A percentile compares a stretch with the other conserved stretches of the same genome.
phyloP scores from a whole-genome alignment of 64 coral and sea anemone species.

The Trachythela sp. region DNA sequence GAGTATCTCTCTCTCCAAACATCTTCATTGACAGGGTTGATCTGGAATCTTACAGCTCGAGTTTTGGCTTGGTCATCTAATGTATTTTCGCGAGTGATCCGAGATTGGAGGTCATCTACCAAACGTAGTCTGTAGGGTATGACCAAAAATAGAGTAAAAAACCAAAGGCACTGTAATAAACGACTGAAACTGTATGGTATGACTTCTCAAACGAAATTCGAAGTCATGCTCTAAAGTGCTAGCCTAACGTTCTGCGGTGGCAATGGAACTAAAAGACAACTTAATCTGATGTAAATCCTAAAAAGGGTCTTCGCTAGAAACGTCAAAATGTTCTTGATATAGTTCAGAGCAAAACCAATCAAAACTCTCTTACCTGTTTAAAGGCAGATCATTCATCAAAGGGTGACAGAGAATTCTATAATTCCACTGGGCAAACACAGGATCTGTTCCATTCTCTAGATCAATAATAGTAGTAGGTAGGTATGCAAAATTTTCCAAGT shows the following conservation, averaged over 20 bases:
- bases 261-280: too few relatives aligned
- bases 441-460: constrained; percentile 30
- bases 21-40: neutral
- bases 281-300: too few relatives aligned
- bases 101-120: constrained; percentile 37
- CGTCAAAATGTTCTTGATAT: too few relatives aligned
- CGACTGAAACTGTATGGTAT: too few relatives aligned
- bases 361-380: constrained; percentile 12
- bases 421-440: constrained; percentile 54
- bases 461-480: constrained; percentile 44
- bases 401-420: constrained; percentile 53
- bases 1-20: constrained; percentile 10
- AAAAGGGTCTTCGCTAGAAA: too few relatives aligned
- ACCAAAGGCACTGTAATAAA: too few relatives aligned
- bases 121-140: neutral
- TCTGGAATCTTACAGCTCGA: constrained; percentile 40
- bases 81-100: constrained; percentile 15
- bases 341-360: neutral
- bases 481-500: constrained; percentile 49
- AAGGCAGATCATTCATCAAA: constrained; percentile 29
- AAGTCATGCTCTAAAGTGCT: too few relatives aligned
- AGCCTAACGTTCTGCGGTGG: too few relatives aligned
- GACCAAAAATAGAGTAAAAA: neutral
- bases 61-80: constrained; percentile 11
- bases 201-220: too few relatives aligned